Conservation (phyloP, 2,113 vertebrate species). For the Orthonyx spaldingii region DNA sequence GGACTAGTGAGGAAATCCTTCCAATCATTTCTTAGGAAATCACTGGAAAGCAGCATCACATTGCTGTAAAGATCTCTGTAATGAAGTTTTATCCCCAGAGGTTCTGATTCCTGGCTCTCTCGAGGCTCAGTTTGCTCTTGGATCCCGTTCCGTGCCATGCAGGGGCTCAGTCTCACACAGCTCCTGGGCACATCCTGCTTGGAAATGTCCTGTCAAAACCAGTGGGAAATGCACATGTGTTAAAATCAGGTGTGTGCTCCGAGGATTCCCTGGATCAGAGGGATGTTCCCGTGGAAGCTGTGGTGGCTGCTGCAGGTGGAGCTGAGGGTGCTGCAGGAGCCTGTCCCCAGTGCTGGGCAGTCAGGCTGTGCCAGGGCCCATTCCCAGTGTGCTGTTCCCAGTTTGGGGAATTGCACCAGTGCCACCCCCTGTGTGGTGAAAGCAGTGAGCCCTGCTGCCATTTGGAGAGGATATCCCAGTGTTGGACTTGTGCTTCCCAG, state of each 20-base stretch:
- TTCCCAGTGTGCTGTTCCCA: accelerated
- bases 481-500: neutral
- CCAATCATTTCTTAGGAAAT: neutral
- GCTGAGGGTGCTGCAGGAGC: neutral
- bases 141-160: neutral
- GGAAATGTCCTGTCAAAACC: neutral
- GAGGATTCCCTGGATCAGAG: neutral
- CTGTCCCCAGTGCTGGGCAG: neutral
- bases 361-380: neutral
- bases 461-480: neutral
- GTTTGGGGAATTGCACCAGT: neutral
- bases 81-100: neutral
- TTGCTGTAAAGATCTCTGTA: neutral
- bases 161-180: neutral
- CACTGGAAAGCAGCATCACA: neutral
- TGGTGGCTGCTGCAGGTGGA: neutral
- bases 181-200: neutral
- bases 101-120: neutral
- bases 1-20: neutral
- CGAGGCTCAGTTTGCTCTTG: neutral
- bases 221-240: neutral
- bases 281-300: accelerated
- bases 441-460: neutral
- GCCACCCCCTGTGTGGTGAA: neutral
- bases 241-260: neutral